Percentiles rank a stretch among this genome's conserved stretches.
These are phyloP conservation scores for Ophioninae sp. DNA, from an alignment of 2,888 invertebrate genomes.

Conservation along the genomic window DNA sequence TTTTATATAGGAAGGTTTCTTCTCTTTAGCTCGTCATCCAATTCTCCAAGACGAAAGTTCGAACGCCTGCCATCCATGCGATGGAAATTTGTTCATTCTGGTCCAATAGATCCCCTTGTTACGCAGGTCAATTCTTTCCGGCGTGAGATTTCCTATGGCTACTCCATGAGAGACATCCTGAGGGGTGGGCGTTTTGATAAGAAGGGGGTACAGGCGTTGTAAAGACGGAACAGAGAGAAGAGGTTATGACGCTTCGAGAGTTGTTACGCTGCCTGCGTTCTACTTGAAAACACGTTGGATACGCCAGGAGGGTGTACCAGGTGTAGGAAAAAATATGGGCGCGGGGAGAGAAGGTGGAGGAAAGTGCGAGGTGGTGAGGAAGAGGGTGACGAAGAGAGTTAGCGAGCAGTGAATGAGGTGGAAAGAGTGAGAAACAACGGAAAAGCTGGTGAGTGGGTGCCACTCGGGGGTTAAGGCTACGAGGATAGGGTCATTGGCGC, in stretches of 20 bases:
- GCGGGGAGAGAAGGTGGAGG: conserved; percentile 15
- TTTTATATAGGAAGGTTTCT: not conserved
- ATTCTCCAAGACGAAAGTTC: not conserved
- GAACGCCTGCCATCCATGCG: conserved; percentile 2
- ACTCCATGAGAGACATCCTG: conserved; percentile 7
- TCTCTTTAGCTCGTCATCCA: not conserved
- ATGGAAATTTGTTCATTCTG: not conserved
- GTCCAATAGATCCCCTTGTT: not conserved
- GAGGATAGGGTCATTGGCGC: conserved; percentile 58
- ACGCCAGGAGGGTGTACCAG: conserved; percentile 36
- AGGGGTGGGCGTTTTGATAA: not conserved
- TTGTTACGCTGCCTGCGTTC: conserved; percentile 44
- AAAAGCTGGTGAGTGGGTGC: conserved; percentile 26
- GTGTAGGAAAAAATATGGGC: conserved; percentile 27
- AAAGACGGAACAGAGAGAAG: conserved; percentile 22
- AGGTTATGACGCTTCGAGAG: conserved; percentile 35
- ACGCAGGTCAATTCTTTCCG: not conserved
- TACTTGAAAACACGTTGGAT: conserved; percentile 50
- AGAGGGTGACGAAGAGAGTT: conserved; percentile 3
- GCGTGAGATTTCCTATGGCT: conserved; percentile 20
- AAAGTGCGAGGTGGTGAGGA: not conserved
- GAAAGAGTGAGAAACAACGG: conserved; percentile 30
- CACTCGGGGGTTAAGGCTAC: conserved; percentile 52
- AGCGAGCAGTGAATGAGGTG: not conserved
- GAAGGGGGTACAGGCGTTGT: not conserved